Conservation (phyloP, 2,113 vertebrate species). For the Psittacula cyanocephala region DNA sequence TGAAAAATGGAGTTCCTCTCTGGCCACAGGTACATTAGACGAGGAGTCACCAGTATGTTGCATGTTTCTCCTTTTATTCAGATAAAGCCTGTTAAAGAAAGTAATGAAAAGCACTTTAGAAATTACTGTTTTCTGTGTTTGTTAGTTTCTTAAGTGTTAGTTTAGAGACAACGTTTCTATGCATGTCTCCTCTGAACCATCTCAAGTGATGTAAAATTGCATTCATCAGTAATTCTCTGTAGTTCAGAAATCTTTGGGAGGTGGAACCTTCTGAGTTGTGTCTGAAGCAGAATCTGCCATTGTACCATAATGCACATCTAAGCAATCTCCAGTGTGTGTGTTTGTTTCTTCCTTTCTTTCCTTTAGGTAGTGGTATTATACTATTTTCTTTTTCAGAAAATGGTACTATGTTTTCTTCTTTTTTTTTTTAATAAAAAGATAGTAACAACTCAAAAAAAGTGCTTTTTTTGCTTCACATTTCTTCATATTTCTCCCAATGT, state of each 20-base stretch:
- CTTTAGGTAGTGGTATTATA: background rate
- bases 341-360: background rate
- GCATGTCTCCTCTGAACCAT: background rate
- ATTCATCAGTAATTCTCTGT: background rate
- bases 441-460: background rate
- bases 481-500: background rate
- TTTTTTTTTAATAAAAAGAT: background rate
- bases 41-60: background rate
- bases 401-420: background rate
- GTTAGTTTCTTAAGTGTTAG: background rate
- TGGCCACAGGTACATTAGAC: constrained; percentile 82
- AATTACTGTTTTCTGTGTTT: background rate
- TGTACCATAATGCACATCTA: background rate
- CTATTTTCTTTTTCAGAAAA: background rate
- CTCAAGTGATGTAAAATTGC: background rate
- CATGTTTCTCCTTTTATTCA: background rate
- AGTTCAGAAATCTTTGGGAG: background rate
- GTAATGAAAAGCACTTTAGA: background rate
- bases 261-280: background rate
- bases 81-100: background rate
- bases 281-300: background rate
- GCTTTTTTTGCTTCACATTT: background rate
- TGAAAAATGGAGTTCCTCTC: constrained; percentile 86
- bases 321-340: background rate
- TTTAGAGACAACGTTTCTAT: background rate